These are phyloP conservation scores for Rotaria sp. DNA, from an alignment of 2,888 invertebrate genomes.

Conservation along the genomic window DNA sequence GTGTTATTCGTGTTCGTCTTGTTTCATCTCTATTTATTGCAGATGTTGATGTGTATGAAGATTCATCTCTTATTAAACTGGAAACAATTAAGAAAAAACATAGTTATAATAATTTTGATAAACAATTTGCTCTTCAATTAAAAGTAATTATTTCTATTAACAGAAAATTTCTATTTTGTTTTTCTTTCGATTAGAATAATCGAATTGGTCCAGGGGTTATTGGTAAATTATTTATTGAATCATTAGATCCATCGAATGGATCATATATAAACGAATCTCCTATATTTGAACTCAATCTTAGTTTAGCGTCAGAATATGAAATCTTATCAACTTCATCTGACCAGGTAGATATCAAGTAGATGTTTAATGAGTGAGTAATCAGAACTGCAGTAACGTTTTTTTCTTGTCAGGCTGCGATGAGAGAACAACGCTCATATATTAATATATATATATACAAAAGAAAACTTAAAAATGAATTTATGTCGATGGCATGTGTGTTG, in stretches of 20 bases:
- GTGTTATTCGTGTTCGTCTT: not conserved
- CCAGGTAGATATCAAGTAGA: not conserved
- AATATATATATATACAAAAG: not conserved
- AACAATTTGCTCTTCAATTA: not conserved
- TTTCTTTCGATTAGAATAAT: not conserved
- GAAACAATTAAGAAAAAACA: not conserved
- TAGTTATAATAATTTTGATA: not conserved
- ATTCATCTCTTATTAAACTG: not conserved
- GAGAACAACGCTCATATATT: too few relatives aligned
- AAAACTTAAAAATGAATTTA: too few relatives aligned
- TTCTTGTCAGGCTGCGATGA: too few relatives aligned
- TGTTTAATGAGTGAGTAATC: not conserved
- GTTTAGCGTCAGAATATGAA: not conserved
- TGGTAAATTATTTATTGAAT: not conserved
- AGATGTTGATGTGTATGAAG: not conserved
- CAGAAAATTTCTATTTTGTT: not conserved
- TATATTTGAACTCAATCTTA: not conserved
- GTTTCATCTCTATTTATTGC: not conserved
- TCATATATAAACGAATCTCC: not conserved
- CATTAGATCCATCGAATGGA: not conserved
- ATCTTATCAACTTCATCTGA: not conserved
- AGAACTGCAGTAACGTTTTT: too few relatives aligned
- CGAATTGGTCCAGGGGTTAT: not conserved
- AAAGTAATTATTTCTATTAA: not conserved
- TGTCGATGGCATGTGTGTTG: too few relatives aligned